These are phyloP conservation scores for Bolinopsis microptera DNA, from an alignment of 37 sponge, comb jelly and placozoan genomes.

Conservation along the genomic window DNA sequence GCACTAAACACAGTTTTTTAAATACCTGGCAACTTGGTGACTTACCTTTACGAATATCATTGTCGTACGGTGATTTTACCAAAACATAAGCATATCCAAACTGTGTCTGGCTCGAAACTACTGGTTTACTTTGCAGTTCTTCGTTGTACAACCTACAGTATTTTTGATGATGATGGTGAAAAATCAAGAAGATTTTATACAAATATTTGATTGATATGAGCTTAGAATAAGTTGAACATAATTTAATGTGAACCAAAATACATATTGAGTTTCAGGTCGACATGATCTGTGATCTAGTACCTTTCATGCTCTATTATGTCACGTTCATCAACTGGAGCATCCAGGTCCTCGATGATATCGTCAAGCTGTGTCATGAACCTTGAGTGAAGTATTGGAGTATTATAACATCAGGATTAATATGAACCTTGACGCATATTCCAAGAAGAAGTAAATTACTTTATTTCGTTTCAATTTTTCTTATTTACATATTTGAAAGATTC, in stretches of 20 bases:
- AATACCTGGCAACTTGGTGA: too few species aligned
- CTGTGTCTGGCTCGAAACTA: constrained; percentile 17
- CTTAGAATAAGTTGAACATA: not conserved
- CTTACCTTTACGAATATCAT: constrained; percentile 44
- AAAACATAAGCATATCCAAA: constrained; percentile 57
- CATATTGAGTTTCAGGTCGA: not conserved
- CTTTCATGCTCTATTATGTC: constrained; percentile 54
- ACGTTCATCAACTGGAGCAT: constrained; percentile 42
- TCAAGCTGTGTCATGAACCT: constrained; percentile 18
- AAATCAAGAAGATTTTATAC: too few species aligned
- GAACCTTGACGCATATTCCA: too few species aligned
- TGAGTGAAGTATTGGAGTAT: too few species aligned
- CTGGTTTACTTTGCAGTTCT: constrained; percentile 35
- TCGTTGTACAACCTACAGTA: constrained; percentile 31
- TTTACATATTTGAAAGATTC: too few species aligned
- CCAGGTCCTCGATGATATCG: constrained; percentile 47
- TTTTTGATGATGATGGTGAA: too few species aligned
- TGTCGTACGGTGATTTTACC: constrained; percentile 52
- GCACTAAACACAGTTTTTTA: too few species aligned
- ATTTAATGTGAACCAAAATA: too few species aligned
- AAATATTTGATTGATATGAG: not conserved
- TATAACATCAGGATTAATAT: too few species aligned
- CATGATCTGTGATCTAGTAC: not conserved
- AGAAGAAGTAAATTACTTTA: too few species aligned
- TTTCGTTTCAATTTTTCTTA: too few species aligned